Evolutionary conservation across 2,888 invertebrate genomes (phyloP).

Genomic region (Drosophila helvetica): DNA sequence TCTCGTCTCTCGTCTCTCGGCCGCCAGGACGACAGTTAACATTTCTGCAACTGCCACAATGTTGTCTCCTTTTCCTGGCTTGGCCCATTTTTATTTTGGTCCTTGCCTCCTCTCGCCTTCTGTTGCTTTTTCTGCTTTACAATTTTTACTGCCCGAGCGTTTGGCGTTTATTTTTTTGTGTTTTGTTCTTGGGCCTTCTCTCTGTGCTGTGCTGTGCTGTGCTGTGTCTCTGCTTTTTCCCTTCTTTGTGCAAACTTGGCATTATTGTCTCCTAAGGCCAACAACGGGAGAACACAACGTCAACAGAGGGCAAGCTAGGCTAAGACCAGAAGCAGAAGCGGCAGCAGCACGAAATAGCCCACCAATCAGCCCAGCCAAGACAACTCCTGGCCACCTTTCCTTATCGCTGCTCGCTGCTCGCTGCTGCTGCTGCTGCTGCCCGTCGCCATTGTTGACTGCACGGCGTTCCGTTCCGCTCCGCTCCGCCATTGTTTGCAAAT

Average conservation of each 20-base stretch:
- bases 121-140: conserved; percentile 62
- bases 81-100: conserved; percentile 61
- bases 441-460: conserved; percentile 68
- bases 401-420: conserved; percentile 50
- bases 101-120: conserved; percentile 36
- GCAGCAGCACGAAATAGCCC: conserved; percentile 1
- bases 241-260: conserved; percentile 79
- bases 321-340: conserved; percentile 23
- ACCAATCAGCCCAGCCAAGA: conserved; percentile 11
- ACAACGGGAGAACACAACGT: conserved; percentile 68
- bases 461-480: conserved; percentile 42
- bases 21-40: conserved; percentile 66
- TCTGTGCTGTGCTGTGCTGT: conserved; percentile 17
- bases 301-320: conserved; percentile 62
- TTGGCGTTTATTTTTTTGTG: conserved; percentile 52
- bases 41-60: conserved; percentile 80
- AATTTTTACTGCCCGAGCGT: conserved; percentile 71
- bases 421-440: too few species aligned
- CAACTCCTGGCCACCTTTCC: conserved; percentile 45
- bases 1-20: background rate
- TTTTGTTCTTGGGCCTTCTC: conserved; percentile 33
- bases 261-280: conserved; percentile 81
- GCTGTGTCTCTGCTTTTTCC: conserved; percentile 21
- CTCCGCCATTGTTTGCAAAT: conserved; percentile 72
- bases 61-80: conserved; percentile 67